Conservation (phyloP, 92 coral and sea anemone genomes). For the Porites cylindrica region DNA sequence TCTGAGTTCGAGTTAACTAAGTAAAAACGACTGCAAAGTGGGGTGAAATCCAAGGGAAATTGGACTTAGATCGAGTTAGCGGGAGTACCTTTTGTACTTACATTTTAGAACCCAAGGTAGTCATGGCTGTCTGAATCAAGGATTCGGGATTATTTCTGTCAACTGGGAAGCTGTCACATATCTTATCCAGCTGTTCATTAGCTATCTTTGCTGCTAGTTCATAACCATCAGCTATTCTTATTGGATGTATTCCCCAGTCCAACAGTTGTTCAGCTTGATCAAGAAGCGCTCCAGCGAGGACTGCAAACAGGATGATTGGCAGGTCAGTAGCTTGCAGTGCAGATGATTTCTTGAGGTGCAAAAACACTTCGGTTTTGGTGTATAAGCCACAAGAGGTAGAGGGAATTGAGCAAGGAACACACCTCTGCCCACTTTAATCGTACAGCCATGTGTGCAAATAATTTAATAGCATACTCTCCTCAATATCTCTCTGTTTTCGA, state of each 20-base stretch:
- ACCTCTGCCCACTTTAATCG: no score
- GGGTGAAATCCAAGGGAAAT: no score
- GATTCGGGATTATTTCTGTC: conserved; percentile 84
- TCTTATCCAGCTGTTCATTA: conserved; percentile 88
- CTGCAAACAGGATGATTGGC: conserved; percentile 27
- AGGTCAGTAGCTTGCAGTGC: background rate
- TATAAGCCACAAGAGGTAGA: no score
- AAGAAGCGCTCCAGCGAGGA: conserved; percentile 96
- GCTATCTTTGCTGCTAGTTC: conserved; percentile 99
- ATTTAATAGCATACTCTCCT: no score
- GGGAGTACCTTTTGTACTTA: conserved; percentile 46
- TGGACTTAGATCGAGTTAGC: no score
- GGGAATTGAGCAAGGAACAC: no score
- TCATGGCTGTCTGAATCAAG: conserved; percentile 97
- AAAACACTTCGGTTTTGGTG: no score
- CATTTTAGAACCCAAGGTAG: conserved; percentile 99
- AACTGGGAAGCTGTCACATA: conserved; percentile 92
- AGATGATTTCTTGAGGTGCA: no score
- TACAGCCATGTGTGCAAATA: no score
- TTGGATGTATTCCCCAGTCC: conserved; percentile 99
- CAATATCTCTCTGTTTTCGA: no score
- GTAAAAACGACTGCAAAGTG: no score
- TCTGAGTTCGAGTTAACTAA: no score
- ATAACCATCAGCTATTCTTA: conserved; percentile 98
- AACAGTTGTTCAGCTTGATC: conserved; percentile 98